Conservation (phyloP, 2,113 vertebrate species). For the Cebidichthys violaceus region DNA sequence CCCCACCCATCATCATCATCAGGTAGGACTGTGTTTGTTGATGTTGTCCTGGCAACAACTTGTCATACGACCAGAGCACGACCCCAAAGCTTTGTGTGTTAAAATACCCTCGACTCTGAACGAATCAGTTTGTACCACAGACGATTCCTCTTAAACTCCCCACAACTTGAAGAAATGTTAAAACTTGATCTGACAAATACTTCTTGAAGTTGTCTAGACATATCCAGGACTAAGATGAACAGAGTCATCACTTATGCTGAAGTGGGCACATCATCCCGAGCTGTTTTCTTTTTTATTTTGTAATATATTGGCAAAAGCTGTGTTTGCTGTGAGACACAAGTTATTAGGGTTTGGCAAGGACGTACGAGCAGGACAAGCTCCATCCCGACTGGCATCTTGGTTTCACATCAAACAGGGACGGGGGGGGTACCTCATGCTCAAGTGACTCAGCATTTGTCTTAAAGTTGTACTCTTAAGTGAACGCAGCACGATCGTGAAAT, state of each 20-base stretch:
- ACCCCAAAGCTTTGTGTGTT: constrained; percentile 8
- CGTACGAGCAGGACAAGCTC: constrained; percentile 31
- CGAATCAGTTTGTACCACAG: not conserved
- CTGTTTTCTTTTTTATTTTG: constrained; percentile 11
- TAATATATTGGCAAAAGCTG: constrained; percentile 3
- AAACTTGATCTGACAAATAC: not conserved
- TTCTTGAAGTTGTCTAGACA: not conserved
- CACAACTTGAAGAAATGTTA: not conserved
- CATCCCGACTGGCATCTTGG: constrained; percentile 56
- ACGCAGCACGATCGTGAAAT: not conserved
- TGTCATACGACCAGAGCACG: constrained; percentile 13
- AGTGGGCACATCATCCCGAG: not conserved
- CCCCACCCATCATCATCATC: constrained; percentile 30
- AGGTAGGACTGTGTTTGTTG: constrained; percentile 59
- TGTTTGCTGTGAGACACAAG: constrained; percentile 5
- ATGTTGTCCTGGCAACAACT: constrained; percentile 61
- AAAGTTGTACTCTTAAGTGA: constrained; percentile 9
- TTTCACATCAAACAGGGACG: constrained; percentile 31
- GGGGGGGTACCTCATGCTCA: constrained; percentile 53
- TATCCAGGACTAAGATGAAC: not conserved
- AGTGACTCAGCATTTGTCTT: constrained; percentile 66
- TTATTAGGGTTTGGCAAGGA: constrained; percentile 32
- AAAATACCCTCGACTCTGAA: constrained; percentile 1
- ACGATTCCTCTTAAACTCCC: not conserved
- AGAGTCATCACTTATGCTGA: not conserved